Evolutionary conservation across 2,113 vertebrate species (phyloP).

Genomic region (Ciconia boyciana): DNA sequence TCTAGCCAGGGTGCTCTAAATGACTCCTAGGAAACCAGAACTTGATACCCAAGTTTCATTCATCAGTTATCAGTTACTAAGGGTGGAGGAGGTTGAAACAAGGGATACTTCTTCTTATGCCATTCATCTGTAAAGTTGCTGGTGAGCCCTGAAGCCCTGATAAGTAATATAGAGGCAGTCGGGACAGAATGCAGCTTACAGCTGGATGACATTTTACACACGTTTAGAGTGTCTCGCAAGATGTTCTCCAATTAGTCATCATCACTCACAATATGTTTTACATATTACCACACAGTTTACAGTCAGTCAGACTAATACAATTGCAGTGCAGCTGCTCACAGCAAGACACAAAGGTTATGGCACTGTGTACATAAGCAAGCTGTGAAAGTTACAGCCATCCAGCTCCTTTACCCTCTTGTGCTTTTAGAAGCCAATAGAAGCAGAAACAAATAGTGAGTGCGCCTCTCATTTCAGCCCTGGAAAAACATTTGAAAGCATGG

Average conservation of each 20-base stretch:
- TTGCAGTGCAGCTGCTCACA: constrained; percentile 69
- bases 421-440: constrained; percentile 73
- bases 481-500: constrained; percentile 68
- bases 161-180: background rate
- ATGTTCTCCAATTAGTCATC: constrained; percentile 61
- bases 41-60: background rate
- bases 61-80: background rate
- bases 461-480: constrained; percentile 53
- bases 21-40: background rate
- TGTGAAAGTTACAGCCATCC: constrained; percentile 69
- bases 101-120: background rate
- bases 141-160: background rate
- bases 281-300: constrained; percentile 61
- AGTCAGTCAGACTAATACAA: constrained; percentile 62
- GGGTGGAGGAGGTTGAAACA: background rate
- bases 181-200: constrained; percentile 10
- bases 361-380: constrained; percentile 70
- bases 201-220: constrained; percentile 67
- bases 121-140: background rate
- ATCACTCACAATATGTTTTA: constrained; percentile 62
- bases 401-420: constrained; percentile 52
- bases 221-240: constrained; percentile 44
- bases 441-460: constrained; percentile 64
- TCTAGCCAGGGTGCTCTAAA: background rate
- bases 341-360: constrained; percentile 69